Evolutionary conservation across 2,888 invertebrate species (phyloP).

Genomic region (Aphidius colemani): DNA sequence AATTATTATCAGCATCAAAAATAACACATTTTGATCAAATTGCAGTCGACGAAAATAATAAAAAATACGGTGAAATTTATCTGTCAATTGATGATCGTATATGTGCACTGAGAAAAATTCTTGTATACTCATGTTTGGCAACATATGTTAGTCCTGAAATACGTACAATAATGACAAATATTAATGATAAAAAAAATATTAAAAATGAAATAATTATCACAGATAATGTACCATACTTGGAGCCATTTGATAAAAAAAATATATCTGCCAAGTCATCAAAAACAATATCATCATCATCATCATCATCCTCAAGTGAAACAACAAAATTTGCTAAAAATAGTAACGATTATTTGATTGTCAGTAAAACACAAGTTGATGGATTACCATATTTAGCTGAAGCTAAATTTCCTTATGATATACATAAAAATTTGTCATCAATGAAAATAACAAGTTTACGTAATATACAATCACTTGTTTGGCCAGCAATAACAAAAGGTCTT

Average conservation of each 20-base stretch:
- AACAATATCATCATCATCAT: conserved; percentile 1
- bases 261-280: background rate
- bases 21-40: conserved; percentile 44
- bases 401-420: conserved; percentile 39
- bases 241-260: background rate
- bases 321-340: conserved; percentile 43
- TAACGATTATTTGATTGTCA: conserved; percentile 4
- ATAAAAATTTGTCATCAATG: conserved; percentile 52
- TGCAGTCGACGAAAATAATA: conserved; percentile 35
- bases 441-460: conserved; percentile 60
- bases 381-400: conserved; percentile 40
- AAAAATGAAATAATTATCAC: background rate
- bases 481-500: conserved; percentile 68
- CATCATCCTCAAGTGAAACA: conserved; percentile 34
- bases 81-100: conserved; percentile 43
- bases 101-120: conserved; percentile 41
- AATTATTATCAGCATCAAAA: conserved; percentile 39
- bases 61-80: conserved; percentile 50
- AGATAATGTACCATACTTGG: background rate
- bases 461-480: conserved; percentile 75
- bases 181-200: background rate
- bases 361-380: no score
- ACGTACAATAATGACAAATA: background rate
- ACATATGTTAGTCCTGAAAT: conserved; percentile 34
- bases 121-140: conserved; percentile 43